Percentiles rank a stretch among this genome's conserved stretches.
Conservation (phyloP, 2,888 invertebrate genomes). For the Drosophila pseudotalamancana region DNA sequence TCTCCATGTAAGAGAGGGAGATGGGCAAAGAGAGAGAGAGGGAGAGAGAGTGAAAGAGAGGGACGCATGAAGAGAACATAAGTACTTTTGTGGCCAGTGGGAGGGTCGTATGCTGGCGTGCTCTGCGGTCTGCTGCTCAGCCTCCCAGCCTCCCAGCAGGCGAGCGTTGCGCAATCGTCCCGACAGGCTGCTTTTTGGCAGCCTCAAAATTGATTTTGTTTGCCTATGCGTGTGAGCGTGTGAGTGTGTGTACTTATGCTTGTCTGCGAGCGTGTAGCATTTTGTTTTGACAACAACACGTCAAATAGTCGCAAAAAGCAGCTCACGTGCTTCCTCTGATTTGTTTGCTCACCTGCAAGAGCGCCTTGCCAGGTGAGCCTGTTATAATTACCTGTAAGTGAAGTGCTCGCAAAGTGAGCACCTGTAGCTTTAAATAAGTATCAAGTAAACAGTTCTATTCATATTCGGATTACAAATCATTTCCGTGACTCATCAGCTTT, state of each 20-base stretch:
- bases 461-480: too few species aligned
- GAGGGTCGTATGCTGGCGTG: conserved; percentile 23
- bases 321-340: conserved; percentile 55
- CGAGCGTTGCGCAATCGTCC: too few species aligned
- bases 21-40: neutral
- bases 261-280: conserved; percentile 41
- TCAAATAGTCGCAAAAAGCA: conserved; percentile 38
- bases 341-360: conserved; percentile 63
- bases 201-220: conserved; percentile 61
- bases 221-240: conserved; percentile 9
- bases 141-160: neutral
- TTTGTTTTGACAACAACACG: conserved; percentile 70
- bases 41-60: neutral
- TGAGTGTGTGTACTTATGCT: conserved; percentile 12
- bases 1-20: conserved; percentile 7
- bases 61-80: conserved; percentile 6
- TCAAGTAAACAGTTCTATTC: too few species aligned
- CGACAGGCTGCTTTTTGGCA: conserved; percentile 26
- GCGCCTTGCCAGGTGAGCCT: neutral
- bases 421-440: too few species aligned
- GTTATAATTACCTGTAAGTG: too few species aligned
- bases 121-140: conserved; percentile 18
- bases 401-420: too few species aligned
- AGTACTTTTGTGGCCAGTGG: conserved; percentile 26
- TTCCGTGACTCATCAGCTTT: too few species aligned